phyloP scores from a whole-genome alignment of 2,888 invertebrate genomes.

The Trilocha varians region DNA sequence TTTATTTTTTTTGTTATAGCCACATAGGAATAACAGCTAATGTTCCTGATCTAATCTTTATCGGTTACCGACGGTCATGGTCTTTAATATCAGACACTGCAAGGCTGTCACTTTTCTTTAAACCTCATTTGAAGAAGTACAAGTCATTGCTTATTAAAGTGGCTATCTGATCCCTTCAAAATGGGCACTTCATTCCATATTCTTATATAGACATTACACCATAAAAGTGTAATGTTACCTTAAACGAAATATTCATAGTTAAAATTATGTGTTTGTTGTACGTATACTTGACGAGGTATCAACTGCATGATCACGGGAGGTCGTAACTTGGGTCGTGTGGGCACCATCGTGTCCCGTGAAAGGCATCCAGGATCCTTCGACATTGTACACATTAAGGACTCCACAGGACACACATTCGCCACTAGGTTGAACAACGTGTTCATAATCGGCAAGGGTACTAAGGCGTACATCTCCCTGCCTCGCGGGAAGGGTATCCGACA shows the following conservation, averaged over 20 bases:
- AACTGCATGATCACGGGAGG: conserved; percentile 99
- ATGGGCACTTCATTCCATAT: background rate
- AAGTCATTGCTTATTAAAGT: background rate
- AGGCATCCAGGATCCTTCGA: conserved; percentile 99
- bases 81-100: too few species aligned
- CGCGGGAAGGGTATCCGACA: conserved; percentile 97
- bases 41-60: too few species aligned
- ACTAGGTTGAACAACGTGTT: conserved; percentile 98
- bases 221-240: background rate
- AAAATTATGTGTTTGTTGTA: too few species aligned
- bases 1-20: too few species aligned
- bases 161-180: background rate
- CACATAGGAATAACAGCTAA: too few species aligned
- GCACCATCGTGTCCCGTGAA: conserved; percentile 96
- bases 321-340: conserved; percentile 99
- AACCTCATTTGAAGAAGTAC: too few species aligned
- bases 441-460: conserved; percentile 98
- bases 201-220: background rate
- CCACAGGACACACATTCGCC: conserved; percentile 83
- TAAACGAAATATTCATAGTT: background rate
- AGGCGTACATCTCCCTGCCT: conserved; percentile 97
- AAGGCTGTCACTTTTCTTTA: too few species aligned
- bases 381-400: conserved; percentile 98
- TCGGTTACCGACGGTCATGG: too few species aligned
- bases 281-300: too few species aligned